Base-by-base conservation (phyloP, 2,888 invertebrate genomes). In the Aquatica leii region DNA sequence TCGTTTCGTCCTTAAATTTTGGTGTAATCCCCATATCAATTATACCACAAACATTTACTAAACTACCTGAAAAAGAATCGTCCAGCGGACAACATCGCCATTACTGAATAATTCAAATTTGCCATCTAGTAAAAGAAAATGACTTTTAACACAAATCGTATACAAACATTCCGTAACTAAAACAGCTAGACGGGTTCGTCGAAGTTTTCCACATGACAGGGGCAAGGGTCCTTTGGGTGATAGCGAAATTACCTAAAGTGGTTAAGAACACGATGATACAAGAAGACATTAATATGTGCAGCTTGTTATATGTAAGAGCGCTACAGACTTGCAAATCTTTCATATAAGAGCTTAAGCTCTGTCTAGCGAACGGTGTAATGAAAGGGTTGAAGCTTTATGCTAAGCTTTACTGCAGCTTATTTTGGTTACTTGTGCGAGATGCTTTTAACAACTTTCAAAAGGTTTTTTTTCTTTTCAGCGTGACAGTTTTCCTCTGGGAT, bases 341-440 rank as follows among this genome's bases (percentile, higher is more conserved):
- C 57, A 52, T 24, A 62, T 46, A 37, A 40, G 55, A 55, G 40
- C 55, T 66, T 62, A 66, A 66, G 63, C 66, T 57, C 41, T 48
- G 60, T 54, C 58, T 65, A 57, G 40, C 52, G 55, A 60, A 55
- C 65, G 60, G 34, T 59, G 48, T 63, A 66, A 66, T 63, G 66
- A 66, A 66, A 56, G 66, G 60, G 60, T 66, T 66, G 43, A 54
- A 46, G 62, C 56, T 55, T 31, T 48, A 52, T 56, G 46, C 54
- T 14, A 24, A 35, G 34, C 14, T 37, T 48, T 50, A 15, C 50
- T 50, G 57, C 48, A 21, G 59, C 51, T 59, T 59, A 59, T 59
- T 59, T 59, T 12, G 59, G 24, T 51, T 48, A 18, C 15, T 51
- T 18, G 35, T 49, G 48, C 21, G 58, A 35, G 52, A 43, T 15